Base-by-base conservation (phyloP, 2,888 invertebrate genomes). In the Rhagium mordax region DNA sequence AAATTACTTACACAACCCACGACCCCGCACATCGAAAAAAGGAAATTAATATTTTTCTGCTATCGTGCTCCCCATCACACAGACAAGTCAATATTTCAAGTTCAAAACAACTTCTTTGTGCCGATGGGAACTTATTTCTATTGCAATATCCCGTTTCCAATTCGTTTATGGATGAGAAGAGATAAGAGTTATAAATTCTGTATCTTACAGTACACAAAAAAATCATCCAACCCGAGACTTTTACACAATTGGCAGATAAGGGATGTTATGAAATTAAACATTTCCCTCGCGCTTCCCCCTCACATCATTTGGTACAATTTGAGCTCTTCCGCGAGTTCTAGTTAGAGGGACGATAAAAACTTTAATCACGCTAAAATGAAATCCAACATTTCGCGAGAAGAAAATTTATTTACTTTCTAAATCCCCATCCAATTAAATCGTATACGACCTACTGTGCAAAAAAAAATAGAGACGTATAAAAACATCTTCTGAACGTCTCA, bases 341-440 rank as follows among this genome's bases (percentile, higher is more conserved):
- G 53, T 53, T 65, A 64, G 47, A 24, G 49, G 29, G 29, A 53
- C 51, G 51, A 53, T 53, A 53, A 65, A 65, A 65, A 65, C 53
- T 65, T 65, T 65, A 65, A 65, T 65, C 65, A 65, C 65, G 53
- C 55, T 65, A 65, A 65, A 65, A 65, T 27, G 18, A 33, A 53
- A 65, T 20, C 65, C 65, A 20, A 48, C 65, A 33, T 65, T 65
- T 33, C 65, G 65, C 65, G 65, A 65, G 65, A 53, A 65, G 53
- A 29, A 33, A 65, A 65, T 65, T 65, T 53, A 65, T 65, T 65
- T 55, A 65, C 53, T 65, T 65, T 53, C 65, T 33, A 65, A 65
- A 51, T 65, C 65, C 53, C 29, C 53, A 29, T 65, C 65, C 65
- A 65, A 65, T 65, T 65, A 65, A 65, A 65, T 29, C 65, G 65